phyloP scores from a whole-genome alignment of 2,888 invertebrate species.

The Alviniconcha strummeri region DNA sequence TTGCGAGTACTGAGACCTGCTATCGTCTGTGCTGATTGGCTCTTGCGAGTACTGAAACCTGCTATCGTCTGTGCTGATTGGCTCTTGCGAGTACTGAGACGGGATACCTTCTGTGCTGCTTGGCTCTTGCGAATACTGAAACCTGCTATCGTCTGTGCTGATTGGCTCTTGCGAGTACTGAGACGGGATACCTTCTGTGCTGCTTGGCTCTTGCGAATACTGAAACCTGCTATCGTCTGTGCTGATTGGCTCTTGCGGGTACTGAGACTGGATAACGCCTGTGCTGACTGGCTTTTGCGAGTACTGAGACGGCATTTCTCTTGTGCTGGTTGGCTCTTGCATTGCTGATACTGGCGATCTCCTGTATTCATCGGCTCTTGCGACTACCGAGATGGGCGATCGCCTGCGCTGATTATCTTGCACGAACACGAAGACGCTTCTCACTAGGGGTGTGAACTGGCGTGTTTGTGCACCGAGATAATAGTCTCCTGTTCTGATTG shows the following conservation, averaged over 20 bases:
- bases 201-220: neutral
- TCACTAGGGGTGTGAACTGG: too few species aligned
- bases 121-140: neutral
- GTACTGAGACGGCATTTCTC: neutral
- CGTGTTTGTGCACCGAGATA: too few species aligned
- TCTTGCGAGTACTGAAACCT: neutral
- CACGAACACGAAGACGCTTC: too few species aligned
- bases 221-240: neutral
- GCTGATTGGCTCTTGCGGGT: neutral
- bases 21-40: slow-evolving; percentile 12
- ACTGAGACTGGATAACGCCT: neutral
- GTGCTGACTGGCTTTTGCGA: neutral
- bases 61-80: neutral
- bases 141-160: too few species aligned
- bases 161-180: neutral
- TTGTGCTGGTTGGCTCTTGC: neutral
- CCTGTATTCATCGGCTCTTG: neutral
- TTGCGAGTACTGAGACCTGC: neutral
- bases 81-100: neutral
- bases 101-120: too few species aligned
- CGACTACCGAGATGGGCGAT: too few species aligned
- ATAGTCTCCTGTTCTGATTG: too few species aligned
- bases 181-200: too few species aligned
- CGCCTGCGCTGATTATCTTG: neutral
- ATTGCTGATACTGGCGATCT: neutral